Evolutionary conservation across 2,888 invertebrate species (phyloP).

Genomic region (Halictus quadricinctus): DNA sequence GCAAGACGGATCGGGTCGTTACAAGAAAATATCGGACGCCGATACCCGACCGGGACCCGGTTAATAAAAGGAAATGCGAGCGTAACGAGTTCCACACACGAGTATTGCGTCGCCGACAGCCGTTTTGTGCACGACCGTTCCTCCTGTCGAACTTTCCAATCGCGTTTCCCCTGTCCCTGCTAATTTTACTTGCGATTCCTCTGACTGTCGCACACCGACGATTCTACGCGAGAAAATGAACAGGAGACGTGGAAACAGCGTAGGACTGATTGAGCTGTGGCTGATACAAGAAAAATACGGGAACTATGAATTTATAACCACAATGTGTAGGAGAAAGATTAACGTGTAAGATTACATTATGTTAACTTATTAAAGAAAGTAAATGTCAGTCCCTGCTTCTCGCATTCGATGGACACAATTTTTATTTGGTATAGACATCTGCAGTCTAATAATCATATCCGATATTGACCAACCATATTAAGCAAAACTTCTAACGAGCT

Average conservation of each 20-base stretch:
- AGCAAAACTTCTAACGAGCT: no score
- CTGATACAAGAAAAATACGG: no score
- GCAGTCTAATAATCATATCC: no score
- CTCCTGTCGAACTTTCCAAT: background rate
- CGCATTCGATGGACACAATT: no score
- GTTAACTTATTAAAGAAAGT: no score
- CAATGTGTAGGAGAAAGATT: background rate
- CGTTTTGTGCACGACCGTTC: background rate
- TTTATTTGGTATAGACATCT: no score
- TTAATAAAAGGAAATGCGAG: slow-evolving; percentile 32
- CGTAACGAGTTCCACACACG: slow-evolving; percentile 18
- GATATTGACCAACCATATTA: no score
- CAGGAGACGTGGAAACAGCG: background rate
- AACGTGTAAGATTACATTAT: background rate
- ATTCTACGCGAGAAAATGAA: background rate
- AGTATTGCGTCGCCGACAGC: background rate
- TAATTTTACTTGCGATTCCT: background rate
- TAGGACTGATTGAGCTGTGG: no score
- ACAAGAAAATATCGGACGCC: slow-evolving; percentile 37
- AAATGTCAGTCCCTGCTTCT: no score
- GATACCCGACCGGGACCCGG: slow-evolving; percentile 13
- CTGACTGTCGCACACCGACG: background rate
- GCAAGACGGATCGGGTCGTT: slow-evolving; percentile 42
- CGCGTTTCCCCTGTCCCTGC: background rate
- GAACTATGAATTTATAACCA: no score